Evolutionary conservation across 2,797 vertebrate species (phyloP), one percentile per base, ranked within the genome.

Genomic region (Pseudopleuronectes americanus): DNA sequence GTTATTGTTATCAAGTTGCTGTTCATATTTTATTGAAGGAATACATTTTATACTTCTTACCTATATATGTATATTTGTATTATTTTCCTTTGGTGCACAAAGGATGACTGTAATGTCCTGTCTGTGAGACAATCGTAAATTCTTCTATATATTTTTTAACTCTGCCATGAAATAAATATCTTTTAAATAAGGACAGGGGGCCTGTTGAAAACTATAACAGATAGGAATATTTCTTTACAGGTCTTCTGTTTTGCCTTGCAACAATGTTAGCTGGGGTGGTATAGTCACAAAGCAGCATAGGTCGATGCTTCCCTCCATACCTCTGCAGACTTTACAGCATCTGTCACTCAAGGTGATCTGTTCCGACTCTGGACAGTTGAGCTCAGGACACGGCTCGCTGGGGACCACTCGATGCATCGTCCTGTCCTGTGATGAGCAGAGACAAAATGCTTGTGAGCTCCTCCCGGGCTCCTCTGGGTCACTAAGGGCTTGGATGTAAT

Each of bases 321-420:
- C 97, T 97, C 96, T 96, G 93, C 97, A 99, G 74, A 99, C 93
- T 94, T 96, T 96, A 92, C 97, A 99, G 92, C 97, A 99, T 82
- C 96, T 96, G 89, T 96, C 95, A 79, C 92, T 95, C 85, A 98
- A 83, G 33, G 95, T 90, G 55, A 99, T 94, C 92, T 97, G 97
- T 59, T 97, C 95, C 2, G 96, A 95, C 76, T 96, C 95, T 0
- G 95, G 94, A 84, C 98, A 99, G 77, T 84, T 94, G 87, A 96
- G 93, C 60, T 91, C 72, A 3, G 95, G 89, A 79, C 98, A 99
- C 14, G 87, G 92, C n/a, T 91, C 84, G 23, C 86, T 83, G 84
- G 90, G 94, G 22, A 94, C 93, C 69, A 95, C 87, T 74, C 95
- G 95, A 62, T 94, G 96, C 98, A 99, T 97, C 67, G 94, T 96